These are phyloP conservation scores for Peromyscus aztecus DNA, from an alignment of 2,797 vertebrate species.

Conservation along the genomic window DNA sequence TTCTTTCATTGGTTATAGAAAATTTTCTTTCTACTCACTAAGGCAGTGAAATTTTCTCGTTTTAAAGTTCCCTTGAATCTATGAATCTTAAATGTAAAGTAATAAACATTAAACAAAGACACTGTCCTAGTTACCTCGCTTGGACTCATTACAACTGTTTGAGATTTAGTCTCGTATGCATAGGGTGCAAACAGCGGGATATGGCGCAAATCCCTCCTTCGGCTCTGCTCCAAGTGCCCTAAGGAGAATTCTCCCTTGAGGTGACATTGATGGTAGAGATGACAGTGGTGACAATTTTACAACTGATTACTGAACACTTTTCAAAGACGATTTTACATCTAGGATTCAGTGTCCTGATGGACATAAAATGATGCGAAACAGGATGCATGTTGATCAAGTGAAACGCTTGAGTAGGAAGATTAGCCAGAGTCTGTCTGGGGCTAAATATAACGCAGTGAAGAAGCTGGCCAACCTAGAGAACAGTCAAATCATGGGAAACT, in stretches of 20 bases:
- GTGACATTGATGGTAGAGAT: neutral
- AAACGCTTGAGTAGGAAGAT: neutral
- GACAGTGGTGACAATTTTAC: neutral
- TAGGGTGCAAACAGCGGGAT: neutral
- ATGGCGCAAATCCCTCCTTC: no score
- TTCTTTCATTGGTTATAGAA: constrained; percentile 19
- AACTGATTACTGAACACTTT: neutral
- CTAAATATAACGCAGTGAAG: constrained; percentile 29
- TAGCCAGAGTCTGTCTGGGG: neutral
- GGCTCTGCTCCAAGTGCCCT: no score
- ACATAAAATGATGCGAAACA: neutral
- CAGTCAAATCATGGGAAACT: constrained; percentile 23
- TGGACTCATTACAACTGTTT: neutral
- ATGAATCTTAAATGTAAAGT: constrained; percentile 24
- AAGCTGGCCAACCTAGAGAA: constrained; percentile 43
- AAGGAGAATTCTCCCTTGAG: neutral
- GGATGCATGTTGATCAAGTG: neutral
- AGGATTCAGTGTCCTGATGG: neutral
- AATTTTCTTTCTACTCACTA: constrained; percentile 5
- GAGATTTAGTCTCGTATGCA: neutral
- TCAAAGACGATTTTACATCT: neutral
- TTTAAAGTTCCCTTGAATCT: neutral
- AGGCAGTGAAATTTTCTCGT: neutral
- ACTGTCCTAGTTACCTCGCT: neutral
- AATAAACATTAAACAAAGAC: neutral